Evolutionary conservation across 2,113 vertebrate genomes (phyloP).

Genomic region (Cricetomys ansorgei): DNA sequence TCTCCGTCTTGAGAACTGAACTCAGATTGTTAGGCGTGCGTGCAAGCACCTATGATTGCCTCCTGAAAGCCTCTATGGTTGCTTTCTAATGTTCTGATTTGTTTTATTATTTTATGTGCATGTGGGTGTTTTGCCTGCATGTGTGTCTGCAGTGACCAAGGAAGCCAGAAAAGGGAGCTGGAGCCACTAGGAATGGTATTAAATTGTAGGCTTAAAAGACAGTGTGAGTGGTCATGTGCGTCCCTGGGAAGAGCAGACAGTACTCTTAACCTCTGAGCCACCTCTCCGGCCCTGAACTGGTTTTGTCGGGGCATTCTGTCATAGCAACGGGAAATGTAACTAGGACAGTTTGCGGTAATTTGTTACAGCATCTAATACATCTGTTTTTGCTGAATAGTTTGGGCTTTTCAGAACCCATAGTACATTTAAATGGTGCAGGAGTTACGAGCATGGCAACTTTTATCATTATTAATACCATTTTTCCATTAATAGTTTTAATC

Average conservation of each 20-base stretch:
- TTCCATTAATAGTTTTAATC: neutral
- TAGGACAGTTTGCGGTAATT: neutral
- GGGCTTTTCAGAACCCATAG: neutral
- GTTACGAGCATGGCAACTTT: neutral
- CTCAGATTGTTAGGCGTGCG: neutral
- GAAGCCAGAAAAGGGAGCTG: neutral
- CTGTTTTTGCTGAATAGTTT: neutral
- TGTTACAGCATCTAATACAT: too few relatives aligned
- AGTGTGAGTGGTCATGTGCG: neutral
- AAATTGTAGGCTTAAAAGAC: neutral
- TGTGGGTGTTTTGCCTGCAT: neutral
- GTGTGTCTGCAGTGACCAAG: neutral
- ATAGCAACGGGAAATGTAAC: constrained; percentile 2
- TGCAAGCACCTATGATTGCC: neutral
- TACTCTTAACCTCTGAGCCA: neutral
- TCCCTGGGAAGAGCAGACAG: neutral
- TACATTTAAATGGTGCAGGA: neutral
- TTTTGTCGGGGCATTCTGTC: neutral
- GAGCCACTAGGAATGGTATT: neutral
- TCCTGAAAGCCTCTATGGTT: neutral
- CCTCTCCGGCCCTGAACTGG: neutral
- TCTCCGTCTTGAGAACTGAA: neutral
- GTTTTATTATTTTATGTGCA: neutral
- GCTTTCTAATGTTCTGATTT: neutral
- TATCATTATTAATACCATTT: neutral